phyloP scores from a whole-genome alignment of 2,888 invertebrate genomes.

The Cenopis cana region DNA sequence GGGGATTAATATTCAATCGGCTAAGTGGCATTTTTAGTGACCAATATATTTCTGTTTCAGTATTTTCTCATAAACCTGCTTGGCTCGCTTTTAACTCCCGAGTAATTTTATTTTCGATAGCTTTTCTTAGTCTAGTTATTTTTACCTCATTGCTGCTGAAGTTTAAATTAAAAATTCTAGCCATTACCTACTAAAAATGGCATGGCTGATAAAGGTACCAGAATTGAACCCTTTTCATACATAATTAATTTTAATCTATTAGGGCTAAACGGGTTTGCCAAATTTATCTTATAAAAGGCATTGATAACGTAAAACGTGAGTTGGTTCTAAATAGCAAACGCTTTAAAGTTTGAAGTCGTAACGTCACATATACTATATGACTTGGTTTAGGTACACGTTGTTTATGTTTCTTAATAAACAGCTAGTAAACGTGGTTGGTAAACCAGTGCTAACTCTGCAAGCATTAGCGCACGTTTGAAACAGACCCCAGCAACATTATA shows the following conservation, averaged over 20 bases:
- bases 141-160: neutral
- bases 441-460: constrained; percentile 16
- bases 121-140: neutral
- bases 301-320: neutral
- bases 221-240: neutral
- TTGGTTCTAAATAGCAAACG: constrained; percentile 34
- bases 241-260: neutral
- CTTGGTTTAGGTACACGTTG: neutral
- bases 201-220: neutral
- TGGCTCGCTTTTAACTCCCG: constrained; percentile 11
- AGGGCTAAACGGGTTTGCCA: neutral
- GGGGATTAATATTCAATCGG: constrained; percentile 43
- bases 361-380: neutral
- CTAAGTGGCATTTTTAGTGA: constrained; percentile 43
- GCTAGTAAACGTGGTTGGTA: neutral
- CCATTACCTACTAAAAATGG: neutral
- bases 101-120: constrained; percentile 2
- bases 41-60: constrained; percentile 39
- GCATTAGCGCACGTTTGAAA: constrained; percentile 25
- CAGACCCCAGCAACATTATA: constrained; percentile 15
- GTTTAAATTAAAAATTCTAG: neutral
- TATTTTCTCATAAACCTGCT: constrained; percentile 35
- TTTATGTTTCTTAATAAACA: constrained; percentile 26
- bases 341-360: constrained; percentile 11
- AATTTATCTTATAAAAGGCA: neutral